A percentile compares a stretch with the other conserved stretches of the same genome.
phyloP scores from a whole-genome alignment of 2,113 vertebrate species.

The Promerops cafer region DNA sequence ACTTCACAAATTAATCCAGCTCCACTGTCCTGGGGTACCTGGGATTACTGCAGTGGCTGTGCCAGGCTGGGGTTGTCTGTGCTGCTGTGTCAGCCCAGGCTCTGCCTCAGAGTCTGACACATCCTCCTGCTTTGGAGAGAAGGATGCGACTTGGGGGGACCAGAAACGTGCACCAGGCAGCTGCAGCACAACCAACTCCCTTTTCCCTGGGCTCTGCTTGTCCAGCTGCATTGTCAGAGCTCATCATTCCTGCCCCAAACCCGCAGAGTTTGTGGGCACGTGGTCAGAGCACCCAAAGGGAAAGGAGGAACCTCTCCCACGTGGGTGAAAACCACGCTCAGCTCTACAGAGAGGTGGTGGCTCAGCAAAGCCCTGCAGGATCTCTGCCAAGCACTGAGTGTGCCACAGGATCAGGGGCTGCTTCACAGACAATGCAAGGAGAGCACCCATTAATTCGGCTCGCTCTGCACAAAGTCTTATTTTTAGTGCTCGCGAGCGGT shows the following conservation, averaged over 20 bases:
- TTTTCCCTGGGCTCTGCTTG: background rate
- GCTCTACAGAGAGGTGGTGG: background rate
- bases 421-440: background rate
- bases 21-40: background rate
- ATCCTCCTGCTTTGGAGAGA: background rate
- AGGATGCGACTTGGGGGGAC: background rate
- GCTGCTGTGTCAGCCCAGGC: background rate
- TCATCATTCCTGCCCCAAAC: background rate
- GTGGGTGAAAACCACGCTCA: background rate
- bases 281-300: fast-evolving
- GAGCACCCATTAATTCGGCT: background rate
- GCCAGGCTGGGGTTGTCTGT: fast-evolving
- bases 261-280: background rate
- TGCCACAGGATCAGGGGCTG: background rate
- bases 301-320: background rate
- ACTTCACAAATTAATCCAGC: background rate
- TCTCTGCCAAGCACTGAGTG: fast-evolving
- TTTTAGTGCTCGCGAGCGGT: background rate
- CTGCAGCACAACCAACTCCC: background rate
- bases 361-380: background rate
- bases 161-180: fast-evolving
- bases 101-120: fast-evolving
- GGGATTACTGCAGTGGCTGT: background rate
- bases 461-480: background rate
- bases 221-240: background rate